Percentiles rank a stretch among this genome's conserved stretches.
These are phyloP conservation scores for Hydraecia micacea DNA, from an alignment of 2,888 invertebrate species.

Conservation along the genomic window DNA sequence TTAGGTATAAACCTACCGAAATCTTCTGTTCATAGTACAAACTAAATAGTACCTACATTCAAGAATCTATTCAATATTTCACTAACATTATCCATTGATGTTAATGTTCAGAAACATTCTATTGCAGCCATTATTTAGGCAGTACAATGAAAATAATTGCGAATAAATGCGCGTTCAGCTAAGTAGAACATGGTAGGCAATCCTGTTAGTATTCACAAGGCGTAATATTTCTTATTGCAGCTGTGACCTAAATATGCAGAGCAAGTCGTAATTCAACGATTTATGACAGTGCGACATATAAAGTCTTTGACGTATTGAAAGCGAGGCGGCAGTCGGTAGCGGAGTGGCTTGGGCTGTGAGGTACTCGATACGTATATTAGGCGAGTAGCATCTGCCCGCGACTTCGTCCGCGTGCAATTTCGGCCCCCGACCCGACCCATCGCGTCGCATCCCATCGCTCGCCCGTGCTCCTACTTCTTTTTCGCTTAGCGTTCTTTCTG, in stretches of 20 bases:
- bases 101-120: constrained; percentile 30
- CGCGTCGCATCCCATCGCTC: too few species aligned
- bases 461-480: too few species aligned
- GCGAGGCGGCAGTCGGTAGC: constrained; percentile 17
- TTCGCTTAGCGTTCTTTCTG: too few species aligned
- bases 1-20: not conserved
- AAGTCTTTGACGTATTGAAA: constrained; percentile 25
- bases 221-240: constrained; percentile 61
- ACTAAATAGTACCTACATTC: too few species aligned
- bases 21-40: not conserved
- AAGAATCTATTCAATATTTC: constrained; percentile 23
- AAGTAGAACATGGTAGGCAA: constrained; percentile 31
- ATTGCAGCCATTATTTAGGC: constrained; percentile 43
- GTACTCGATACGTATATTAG: not conserved
- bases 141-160: constrained; percentile 39
- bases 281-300: constrained; percentile 56
- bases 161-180: constrained; percentile 46
- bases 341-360: not conserved
- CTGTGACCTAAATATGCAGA: constrained; percentile 69
- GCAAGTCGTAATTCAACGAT: constrained; percentile 62
- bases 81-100: constrained; percentile 9
- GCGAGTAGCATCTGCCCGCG: too few species aligned
- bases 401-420: too few species aligned
- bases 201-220: constrained; percentile 43
- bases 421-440: too few species aligned